Percentiles rank a stretch among this genome's conserved stretches.
These are phyloP conservation scores for Sphenopsis melanotis DNA, from an alignment of 2,797 vertebrate genomes.

Conservation along the genomic window DNA sequence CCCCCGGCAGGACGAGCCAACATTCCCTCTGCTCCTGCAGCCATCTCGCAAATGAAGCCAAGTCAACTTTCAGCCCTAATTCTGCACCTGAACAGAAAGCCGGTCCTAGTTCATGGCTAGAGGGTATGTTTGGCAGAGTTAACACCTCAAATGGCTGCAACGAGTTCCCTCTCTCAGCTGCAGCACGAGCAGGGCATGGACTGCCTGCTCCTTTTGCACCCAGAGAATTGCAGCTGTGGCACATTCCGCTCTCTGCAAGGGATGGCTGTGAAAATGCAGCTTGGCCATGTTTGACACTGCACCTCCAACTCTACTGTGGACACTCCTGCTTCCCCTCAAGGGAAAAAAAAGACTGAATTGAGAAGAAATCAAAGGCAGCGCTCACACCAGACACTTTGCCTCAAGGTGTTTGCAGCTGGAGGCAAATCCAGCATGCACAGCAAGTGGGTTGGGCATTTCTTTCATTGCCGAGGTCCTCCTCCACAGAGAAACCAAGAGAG, in stretches of 20 bases:
- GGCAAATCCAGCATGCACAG: not conserved
- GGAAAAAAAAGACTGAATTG: not conserved
- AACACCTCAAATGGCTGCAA: not conserved
- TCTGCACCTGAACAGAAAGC: not conserved
- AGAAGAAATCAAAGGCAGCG: not conserved
- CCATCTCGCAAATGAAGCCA: fast-evolving
- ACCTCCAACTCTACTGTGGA: not conserved
- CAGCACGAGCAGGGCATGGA: not conserved
- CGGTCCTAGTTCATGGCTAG: not conserved
- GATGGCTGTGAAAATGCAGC: not conserved
- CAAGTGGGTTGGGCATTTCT: not conserved
- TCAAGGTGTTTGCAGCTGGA: not conserved
- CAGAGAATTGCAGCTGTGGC: not conserved
- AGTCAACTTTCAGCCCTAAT: not conserved
- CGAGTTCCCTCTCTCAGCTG: not conserved
- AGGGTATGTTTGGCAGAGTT: not conserved
- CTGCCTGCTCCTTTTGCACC: not conserved
- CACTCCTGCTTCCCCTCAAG: not conserved
- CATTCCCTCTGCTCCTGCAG: not conserved
- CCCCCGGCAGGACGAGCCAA: fast-evolving
- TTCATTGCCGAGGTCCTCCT: not conserved
- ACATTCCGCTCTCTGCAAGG: not conserved
- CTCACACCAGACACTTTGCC: not conserved
- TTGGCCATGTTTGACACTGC: not conserved
- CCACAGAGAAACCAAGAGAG: not conserved